Conservation (phyloP, 1,140 invertebrate genomes). For the Drosophila busckii region DNA sequence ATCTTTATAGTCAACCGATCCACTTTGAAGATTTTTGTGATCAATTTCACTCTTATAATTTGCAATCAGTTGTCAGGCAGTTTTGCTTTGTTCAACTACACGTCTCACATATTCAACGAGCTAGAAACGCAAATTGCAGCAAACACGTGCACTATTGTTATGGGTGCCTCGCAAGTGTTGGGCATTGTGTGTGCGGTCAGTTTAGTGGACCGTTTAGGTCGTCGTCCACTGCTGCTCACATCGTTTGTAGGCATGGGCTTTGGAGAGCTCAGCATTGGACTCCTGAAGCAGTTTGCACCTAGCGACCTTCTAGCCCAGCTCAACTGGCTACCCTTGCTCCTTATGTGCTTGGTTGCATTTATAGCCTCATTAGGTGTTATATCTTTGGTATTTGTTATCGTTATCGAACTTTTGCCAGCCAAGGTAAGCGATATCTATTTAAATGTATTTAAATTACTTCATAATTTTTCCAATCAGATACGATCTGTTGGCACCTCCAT, state of each 20-base stretch:
- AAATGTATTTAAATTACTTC: not conserved
- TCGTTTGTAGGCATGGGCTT: constrained; percentile 55
- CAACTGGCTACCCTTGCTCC: constrained; percentile 50
- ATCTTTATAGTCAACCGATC: constrained; percentile 41
- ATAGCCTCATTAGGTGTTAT: constrained; percentile 48
- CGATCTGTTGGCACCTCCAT: constrained; percentile 60
- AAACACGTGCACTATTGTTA: constrained; percentile 84
- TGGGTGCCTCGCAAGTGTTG: constrained; percentile 80
- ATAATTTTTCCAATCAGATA: constrained; percentile 28
- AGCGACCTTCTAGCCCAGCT: constrained; percentile 32
- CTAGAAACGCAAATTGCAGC: constrained; percentile 82
- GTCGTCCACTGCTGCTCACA: constrained; percentile 47
- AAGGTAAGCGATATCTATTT: constrained; percentile 40
- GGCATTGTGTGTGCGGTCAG: constrained; percentile 40
- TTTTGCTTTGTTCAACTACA: constrained; percentile 80
- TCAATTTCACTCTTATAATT: constrained; percentile 55
- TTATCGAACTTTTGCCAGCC: constrained; percentile 51
- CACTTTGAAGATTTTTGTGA: constrained; percentile 45
- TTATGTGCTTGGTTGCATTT: constrained; percentile 49
- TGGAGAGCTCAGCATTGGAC: constrained; percentile 36
- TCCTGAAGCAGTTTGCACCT: constrained; percentile 24
- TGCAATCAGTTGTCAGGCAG: constrained; percentile 77
- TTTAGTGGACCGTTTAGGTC: constrained; percentile 53
- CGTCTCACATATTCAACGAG: constrained; percentile 83
- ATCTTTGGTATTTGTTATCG: constrained; percentile 51